phyloP scores from a whole-genome alignment of 2,113 vertebrate genomes.

The Girardinichthys multiradiatus region DNA sequence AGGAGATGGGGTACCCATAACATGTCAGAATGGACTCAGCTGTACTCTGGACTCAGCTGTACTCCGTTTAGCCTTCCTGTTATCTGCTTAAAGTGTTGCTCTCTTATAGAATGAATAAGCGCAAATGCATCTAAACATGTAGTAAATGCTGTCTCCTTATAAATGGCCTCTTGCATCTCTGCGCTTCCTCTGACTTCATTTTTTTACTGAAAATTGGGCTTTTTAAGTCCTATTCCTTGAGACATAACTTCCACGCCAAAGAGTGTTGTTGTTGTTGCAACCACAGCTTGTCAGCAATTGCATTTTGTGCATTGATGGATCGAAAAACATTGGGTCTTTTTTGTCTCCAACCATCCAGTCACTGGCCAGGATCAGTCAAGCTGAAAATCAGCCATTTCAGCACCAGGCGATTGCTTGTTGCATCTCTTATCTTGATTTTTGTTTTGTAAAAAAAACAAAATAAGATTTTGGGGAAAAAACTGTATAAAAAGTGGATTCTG shows the following conservation, averaged over 20 bases:
- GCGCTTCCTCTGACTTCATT: neutral
- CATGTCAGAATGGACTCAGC: too few species aligned
- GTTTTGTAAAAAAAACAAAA: neutral
- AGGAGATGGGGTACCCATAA: too few species aligned
- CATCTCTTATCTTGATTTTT: neutral
- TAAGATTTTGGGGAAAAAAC: neutral
- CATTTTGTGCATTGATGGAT: too few species aligned
- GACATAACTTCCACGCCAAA: neutral
- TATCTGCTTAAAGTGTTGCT: too few species aligned
- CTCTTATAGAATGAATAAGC: neutral
- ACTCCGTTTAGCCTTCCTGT: too few species aligned
- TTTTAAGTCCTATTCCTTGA: neutral
- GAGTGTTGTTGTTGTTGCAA: too few species aligned
- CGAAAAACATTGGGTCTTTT: too few species aligned
- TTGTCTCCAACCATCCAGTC: neutral
- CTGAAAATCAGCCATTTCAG: neutral
- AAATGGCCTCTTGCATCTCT: neutral
- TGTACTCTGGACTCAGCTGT: too few species aligned
- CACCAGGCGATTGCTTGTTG: neutral
- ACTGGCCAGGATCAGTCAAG: neutral
- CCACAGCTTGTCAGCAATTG: too few species aligned
- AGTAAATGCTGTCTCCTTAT: neutral
- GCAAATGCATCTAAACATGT: neutral
- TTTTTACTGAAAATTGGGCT: neutral
- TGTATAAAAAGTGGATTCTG: slow-evolving; percentile 48